Conservation (phyloP, 2,888 invertebrate species). For the Dusona sp. region DNA sequence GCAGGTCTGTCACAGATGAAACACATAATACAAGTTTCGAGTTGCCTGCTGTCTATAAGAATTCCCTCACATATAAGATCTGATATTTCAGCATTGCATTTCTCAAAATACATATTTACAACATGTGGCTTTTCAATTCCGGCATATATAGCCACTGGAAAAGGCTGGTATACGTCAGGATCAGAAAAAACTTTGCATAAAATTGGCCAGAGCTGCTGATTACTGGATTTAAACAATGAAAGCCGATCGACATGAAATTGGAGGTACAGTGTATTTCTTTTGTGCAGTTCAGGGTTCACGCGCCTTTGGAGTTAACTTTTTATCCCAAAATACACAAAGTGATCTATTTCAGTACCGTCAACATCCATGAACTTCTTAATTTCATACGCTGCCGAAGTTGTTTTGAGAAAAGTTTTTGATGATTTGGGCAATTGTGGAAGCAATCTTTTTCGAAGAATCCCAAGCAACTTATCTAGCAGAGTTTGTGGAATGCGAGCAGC, state of each 20-base stretch:
- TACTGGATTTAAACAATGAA: not conserved
- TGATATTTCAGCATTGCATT: not conserved
- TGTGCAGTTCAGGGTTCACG: not conserved
- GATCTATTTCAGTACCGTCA: not conserved
- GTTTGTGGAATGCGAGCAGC: too few relatives aligned
- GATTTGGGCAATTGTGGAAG: too few relatives aligned
- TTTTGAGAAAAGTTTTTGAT: too few relatives aligned
- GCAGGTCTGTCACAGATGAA: constrained; percentile 40
- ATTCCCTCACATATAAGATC: not conserved
- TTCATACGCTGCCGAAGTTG: too few relatives aligned
- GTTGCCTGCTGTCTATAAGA: not conserved
- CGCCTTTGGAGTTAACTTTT: not conserved
- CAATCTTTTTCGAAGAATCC: too few relatives aligned
- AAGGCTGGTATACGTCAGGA: not conserved
- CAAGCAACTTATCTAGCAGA: too few relatives aligned
- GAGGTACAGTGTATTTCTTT: not conserved
- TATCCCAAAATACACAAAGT: constrained; percentile 15
- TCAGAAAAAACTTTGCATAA: not conserved
- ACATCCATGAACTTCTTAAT: not conserved
- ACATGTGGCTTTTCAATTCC: constrained; percentile 3
- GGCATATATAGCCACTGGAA: constrained; percentile 17
- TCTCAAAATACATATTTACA: not conserved
- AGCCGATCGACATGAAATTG: not conserved
- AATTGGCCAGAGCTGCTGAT: constrained; percentile 5
- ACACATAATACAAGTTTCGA: not conserved